Base-by-base conservation (phyloP, 2,888 invertebrate species). In the Drosophila falleni region DNA sequence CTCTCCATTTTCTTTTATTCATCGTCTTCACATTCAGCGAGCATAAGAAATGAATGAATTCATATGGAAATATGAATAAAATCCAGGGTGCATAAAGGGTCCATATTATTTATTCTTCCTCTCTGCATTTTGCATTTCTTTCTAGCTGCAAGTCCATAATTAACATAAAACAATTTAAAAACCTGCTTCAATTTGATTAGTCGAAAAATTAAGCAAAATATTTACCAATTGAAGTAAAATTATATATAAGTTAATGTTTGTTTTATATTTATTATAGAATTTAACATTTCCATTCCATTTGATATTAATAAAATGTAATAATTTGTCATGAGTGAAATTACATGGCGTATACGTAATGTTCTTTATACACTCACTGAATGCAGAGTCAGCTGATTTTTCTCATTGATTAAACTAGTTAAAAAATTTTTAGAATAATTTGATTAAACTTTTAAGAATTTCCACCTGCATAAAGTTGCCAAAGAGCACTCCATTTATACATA, bases 11-110 rank as follows among this genome's bases (percentile, higher is more conserved):
- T 29, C 54, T 66, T 71, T 71, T 53, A 47, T 39, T 58, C 37
- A 6, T 47, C 69, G 39, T 37, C 42, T 51, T 55, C 69, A 60
- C 31, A 47, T 54, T 15, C 37, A 23, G 19, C 46, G 10, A 29
- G 60, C 58, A 69, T 41, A 68, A 65, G 55, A 44, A 66, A 78
- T 60, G 64, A 42, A 65, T 78, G 55, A 62, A 78, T 74, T 67
- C 75, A 75, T 56, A 78, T 68, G 75, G 67, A 78, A 78, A 78
- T 78, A 78, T 78, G 78, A 68, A 68, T 29, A 29, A 23, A 23
- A 23, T 61, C 65, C 42, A 44, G 46, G 37, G 29, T 62, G 58
- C 39, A 62, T 61, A 70, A 42, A 44, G 46, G 37, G 23, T 62
- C 54, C 39, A 59, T 16, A 19, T 8, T 16, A 19, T 8, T 42